Conservation (phyloP, 2,797 vertebrate species). For the Otolemur crassicaudatus region DNA sequence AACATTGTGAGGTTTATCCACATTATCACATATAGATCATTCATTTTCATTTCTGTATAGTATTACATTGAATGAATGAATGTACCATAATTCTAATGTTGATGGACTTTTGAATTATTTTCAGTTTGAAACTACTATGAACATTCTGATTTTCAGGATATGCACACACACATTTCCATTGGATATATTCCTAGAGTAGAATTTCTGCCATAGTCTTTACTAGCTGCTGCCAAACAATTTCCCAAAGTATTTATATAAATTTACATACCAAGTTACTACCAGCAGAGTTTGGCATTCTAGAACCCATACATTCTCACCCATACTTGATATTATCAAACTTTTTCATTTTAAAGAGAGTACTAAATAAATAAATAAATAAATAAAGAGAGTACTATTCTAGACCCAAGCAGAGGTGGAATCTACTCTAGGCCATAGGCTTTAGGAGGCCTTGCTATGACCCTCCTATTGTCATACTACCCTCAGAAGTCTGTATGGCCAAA, state of each 20-base stretch:
- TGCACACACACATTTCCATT: not conserved
- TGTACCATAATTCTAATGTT: not conserved
- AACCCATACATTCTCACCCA: not conserved
- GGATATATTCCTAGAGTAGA: not conserved
- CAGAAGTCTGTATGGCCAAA: not conserved
- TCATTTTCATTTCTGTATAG: not conserved
- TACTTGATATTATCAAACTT: not conserved
- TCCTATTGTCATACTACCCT: not conserved
- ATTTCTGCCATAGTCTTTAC: not conserved
- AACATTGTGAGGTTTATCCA: not conserved
- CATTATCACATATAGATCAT: not conserved
- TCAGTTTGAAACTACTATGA: not conserved
- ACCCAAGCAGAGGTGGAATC: not conserved
- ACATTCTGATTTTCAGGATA: not conserved
- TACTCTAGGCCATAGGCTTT: not conserved
- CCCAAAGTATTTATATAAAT: not conserved
- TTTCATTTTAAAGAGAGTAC: not conserved
- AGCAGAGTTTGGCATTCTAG: not conserved
- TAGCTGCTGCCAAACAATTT: not conserved
- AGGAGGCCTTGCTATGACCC: not conserved
- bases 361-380: not conserved
- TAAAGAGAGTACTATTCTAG: not conserved
- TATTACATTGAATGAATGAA: not conserved
- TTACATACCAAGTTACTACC: not conserved
- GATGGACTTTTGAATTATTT: not conserved